Base-by-base conservation (phyloP, 2,888 invertebrate species). In the Pollenia griseotomentosa region DNA sequence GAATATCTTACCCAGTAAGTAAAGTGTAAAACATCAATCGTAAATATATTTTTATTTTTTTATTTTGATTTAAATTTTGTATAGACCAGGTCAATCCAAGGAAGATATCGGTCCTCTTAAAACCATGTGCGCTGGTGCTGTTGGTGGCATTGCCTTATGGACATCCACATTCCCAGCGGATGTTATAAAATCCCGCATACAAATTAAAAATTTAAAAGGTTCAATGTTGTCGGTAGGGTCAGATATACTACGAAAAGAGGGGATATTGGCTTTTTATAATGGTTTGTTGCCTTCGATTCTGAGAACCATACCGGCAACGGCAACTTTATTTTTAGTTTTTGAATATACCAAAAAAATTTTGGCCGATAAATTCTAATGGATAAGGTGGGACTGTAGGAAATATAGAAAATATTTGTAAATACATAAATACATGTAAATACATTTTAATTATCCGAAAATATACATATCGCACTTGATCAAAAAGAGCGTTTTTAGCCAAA, bases 181-280 rank as follows among this genome's bases (percentile, higher is more conserved):
- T 94, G 98, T 99, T 11, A 97, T 99, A 81, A 99, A 99, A 93
- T 99, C 99, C 77, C 95, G 99, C 88, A 97, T 99, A 90, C 99
- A 99, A 94, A 97, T 99, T 88, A 95, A 95, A 85, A 96, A 95
- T 91, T 93, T 95, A 55, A 95, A 94, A 63, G 95, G 95, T 85
- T 95, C 95, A 89, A 95, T 97, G 94, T 91, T 95, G 4, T 93
- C 93, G 0, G 95, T 96, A n/a, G 95, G 96, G 40, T 92, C 95
- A 57, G 95, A 96, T 42, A 97, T 98, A 88, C 92, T 95, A 0
- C 94, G 95, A 89, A 95, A 95, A 80, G 98, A 98, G 95, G 98
- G 98, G 94, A 89, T 93, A 74, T 89, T 95, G 79, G 97, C 98
- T 0, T 94, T 99, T 5, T 99, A 99, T 94, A 98, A 97, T 92